Conservation (phyloP, 2,113 vertebrate genomes). For the Chelonoidis abingdonii region DNA sequence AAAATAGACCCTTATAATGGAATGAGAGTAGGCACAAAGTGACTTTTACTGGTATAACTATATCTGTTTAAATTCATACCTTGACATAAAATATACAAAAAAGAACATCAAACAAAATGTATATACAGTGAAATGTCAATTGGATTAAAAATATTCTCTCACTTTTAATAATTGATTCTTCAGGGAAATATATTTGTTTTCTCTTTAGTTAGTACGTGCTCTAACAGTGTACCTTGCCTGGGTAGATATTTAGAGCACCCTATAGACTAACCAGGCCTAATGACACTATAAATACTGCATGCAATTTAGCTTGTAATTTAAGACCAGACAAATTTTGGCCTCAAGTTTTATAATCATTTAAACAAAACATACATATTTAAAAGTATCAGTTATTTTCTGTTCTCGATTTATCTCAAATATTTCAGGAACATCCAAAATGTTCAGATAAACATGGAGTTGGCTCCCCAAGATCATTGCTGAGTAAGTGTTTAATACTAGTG, state of each 20-base stretch:
- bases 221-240: rapidly evolving
- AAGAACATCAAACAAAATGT: not conserved
- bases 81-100: not conserved
- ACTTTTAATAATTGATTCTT: not conserved
- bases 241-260: not conserved
- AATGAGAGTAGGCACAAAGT: not conserved
- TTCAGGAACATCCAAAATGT: not conserved
- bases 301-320: not conserved
- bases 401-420: not conserved
- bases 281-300: not conserved
- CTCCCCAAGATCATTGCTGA: not conserved
- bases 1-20: not conserved
- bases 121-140: not conserved
- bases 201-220: not conserved
- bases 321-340: not conserved
- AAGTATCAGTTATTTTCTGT: not conserved
- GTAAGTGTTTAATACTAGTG: rapidly evolving
- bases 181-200: rapidly evolving
- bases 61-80: not conserved
- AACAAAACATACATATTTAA: not conserved
- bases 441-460: not conserved
- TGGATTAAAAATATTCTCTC: not conserved
- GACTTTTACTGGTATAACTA: not conserved
- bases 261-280: not conserved
- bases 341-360: not conserved